Evolutionary conservation across 2,113 vertebrate genomes (phyloP).

Genomic region (Dicrurus megarhynchus): DNA sequence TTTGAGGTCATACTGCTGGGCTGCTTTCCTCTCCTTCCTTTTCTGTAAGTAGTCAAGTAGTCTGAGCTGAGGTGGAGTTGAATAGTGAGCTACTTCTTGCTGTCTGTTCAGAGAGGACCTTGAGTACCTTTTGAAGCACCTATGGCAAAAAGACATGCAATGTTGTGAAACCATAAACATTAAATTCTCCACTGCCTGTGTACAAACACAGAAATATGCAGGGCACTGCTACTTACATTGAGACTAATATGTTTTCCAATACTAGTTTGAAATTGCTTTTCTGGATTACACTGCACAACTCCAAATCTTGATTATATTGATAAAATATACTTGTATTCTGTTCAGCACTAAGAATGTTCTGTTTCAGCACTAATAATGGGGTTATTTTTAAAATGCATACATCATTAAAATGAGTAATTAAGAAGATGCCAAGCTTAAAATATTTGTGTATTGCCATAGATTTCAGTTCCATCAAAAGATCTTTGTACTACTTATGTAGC

Average conservation of each 20-base stretch:
- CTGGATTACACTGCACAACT: background rate
- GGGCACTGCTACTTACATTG: background rate
- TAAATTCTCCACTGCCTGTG: background rate
- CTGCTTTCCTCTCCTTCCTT: constrained; percentile 90
- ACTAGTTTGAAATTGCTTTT: background rate
- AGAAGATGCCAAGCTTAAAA: background rate
- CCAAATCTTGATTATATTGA: background rate
- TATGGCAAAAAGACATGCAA: constrained; percentile 46
- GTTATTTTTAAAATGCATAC: background rate
- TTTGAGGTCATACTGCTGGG: constrained; percentile 92
- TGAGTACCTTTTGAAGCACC: constrained; percentile 93
- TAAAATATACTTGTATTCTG: background rate
- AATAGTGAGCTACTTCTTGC: constrained; percentile 88
- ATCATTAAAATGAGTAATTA: background rate
- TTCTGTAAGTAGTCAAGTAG: constrained; percentile 95
- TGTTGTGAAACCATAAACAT: background rate
- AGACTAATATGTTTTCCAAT: background rate
- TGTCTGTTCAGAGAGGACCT: constrained; percentile 91
- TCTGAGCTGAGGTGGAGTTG: constrained; percentile 88
- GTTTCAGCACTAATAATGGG: background rate
- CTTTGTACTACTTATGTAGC: background rate
- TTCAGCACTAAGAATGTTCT: too few species aligned
- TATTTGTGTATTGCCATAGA: background rate
- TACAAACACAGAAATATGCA: background rate
- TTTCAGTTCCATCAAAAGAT: background rate